Conservation (phyloP, 2,888 invertebrate species). For the Apotomis turbidana region DNA sequence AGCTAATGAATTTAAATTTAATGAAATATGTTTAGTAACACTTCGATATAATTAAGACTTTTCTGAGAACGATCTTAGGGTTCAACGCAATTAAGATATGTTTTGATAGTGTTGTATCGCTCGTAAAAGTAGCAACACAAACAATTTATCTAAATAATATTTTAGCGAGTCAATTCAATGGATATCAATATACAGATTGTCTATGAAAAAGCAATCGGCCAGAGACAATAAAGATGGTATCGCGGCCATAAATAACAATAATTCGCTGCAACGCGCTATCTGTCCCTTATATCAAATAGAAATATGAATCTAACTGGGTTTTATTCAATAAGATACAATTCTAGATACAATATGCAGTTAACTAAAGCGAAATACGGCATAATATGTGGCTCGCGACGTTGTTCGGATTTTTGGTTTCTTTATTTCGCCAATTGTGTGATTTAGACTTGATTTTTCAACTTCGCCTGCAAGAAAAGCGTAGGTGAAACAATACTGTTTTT, state of each 20-base stretch:
- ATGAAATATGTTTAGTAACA: not conserved
- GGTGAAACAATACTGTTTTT: too few relatives aligned
- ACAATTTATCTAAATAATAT: constrained; percentile 29
- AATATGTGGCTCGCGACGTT: not conserved
- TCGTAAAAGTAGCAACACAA: constrained; percentile 1
- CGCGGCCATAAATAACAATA: constrained; percentile 69
- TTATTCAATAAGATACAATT: constrained; percentile 68
- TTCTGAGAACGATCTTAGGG: not conserved
- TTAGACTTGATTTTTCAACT: too few relatives aligned
- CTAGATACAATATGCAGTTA: not conserved
- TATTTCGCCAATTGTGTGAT: too few relatives aligned
- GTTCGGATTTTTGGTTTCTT: not conserved
- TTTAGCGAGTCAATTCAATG: constrained; percentile 34
- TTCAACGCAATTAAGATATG: constrained; percentile 19
- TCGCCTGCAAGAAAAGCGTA: too few relatives aligned
- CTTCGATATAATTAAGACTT: not conserved
- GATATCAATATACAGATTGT: constrained; percentile 47
- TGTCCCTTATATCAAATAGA: constrained; percentile 72
- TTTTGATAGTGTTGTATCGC: not conserved
- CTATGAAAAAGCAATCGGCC: constrained; percentile 59
- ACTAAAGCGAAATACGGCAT: not conserved
- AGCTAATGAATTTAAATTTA: too few relatives aligned
- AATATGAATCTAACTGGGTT: constrained; percentile 69
- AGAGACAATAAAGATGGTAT: constrained; percentile 71
- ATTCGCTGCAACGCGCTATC: constrained; percentile 55